These are phyloP conservation scores for Oncorhynchus mykiss DNA, from an alignment of 2,113 vertebrate species.

Conservation along the genomic window DNA sequence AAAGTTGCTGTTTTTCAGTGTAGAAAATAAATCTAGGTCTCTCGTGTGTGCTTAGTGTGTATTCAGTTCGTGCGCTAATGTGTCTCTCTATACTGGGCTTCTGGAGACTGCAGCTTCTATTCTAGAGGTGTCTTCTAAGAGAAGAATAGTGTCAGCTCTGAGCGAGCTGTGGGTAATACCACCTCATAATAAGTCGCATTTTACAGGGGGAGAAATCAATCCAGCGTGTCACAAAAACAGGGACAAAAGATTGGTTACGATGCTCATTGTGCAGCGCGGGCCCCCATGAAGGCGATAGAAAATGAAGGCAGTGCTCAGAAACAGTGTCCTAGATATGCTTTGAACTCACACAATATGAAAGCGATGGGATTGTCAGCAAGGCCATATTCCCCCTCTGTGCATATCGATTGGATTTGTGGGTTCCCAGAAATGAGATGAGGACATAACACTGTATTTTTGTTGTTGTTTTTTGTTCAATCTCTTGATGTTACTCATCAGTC, in stretches of 20 bases:
- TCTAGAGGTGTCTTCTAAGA: conserved; percentile 33
- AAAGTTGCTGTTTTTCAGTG: neutral
- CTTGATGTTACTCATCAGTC: conserved; percentile 19
- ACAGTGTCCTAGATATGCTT: conserved; percentile 41
- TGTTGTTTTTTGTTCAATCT: conserved; percentile 13
- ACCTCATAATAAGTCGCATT: conserved; percentile 46
- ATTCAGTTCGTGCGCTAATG: neutral
- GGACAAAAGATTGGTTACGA: conserved; percentile 40
- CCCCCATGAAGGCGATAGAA: conserved; percentile 42
- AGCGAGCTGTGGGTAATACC: conserved; percentile 26
- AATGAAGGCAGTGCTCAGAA: conserved; percentile 37
- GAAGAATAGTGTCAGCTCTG: conserved; percentile 23
- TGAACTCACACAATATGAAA: conserved; percentile 44
- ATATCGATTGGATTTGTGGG: conserved; percentile 26
- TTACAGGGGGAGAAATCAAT: conserved; percentile 35
- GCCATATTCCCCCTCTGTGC: conserved; percentile 31
- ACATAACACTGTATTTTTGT: neutral
- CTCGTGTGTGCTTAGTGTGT: neutral
- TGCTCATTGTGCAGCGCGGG: conserved; percentile 36
- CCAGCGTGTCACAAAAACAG: conserved; percentile 38
- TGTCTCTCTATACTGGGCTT: conserved; percentile 11
- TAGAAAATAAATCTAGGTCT: neutral
- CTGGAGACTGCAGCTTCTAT: conserved; percentile 16
- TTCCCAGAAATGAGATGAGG: conserved; percentile 26
- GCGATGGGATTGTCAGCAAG: conserved; percentile 39